phyloP scores from a whole-genome alignment of 1,140 invertebrate genomes.

The Aphidius gifuensis region DNA sequence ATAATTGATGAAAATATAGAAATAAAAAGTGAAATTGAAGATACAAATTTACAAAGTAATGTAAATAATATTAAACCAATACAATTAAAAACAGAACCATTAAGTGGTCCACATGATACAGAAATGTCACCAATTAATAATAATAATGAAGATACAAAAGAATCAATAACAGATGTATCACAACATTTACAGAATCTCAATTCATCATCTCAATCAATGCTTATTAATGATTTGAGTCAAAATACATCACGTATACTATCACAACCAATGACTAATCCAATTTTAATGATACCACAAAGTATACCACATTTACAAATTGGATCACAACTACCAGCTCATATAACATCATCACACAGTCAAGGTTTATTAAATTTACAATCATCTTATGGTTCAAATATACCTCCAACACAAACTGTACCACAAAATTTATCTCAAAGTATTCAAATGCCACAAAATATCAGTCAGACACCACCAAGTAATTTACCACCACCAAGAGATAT shows the following conservation, averaged over 20 bases:
- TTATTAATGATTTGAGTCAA: slow-evolving; percentile 40
- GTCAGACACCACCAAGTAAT: too few relatives aligned
- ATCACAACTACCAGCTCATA: too few relatives aligned
- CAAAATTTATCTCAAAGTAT: too few relatives aligned
- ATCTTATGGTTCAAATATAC: slow-evolving; percentile 25
- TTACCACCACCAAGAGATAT: too few relatives aligned
- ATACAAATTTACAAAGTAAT: slow-evolving; percentile 29
- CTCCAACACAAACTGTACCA: slow-evolving; percentile 14
- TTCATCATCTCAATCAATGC: slow-evolving; percentile 17
- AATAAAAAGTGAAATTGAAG: slow-evolving; percentile 42
- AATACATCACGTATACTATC: slow-evolving; percentile 45
- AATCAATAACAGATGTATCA: slow-evolving; percentile 10
- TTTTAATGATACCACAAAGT: slow-evolving; percentile 17
- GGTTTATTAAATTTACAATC: too few relatives aligned
- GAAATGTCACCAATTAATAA: slow-evolving; percentile 33
- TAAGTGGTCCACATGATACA: slow-evolving; percentile 36
- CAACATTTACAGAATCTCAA: slow-evolving; percentile 16
- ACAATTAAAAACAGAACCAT: slow-evolving; percentile 46
- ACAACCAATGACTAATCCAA: slow-evolving; percentile 39
- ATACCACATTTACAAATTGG: slow-evolving; percentile 6
- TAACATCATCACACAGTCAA: too few relatives aligned
- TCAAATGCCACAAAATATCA: too few relatives aligned
- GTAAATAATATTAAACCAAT: slow-evolving; percentile 31
- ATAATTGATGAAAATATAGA: slow-evolving; percentile 39
- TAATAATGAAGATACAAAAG: slow-evolving; percentile 22